Evolutionary conservation across 2,113 vertebrate species (phyloP), one percentile per base, ranked within the genome.

Genomic region (Scatophagus argus): DNA sequence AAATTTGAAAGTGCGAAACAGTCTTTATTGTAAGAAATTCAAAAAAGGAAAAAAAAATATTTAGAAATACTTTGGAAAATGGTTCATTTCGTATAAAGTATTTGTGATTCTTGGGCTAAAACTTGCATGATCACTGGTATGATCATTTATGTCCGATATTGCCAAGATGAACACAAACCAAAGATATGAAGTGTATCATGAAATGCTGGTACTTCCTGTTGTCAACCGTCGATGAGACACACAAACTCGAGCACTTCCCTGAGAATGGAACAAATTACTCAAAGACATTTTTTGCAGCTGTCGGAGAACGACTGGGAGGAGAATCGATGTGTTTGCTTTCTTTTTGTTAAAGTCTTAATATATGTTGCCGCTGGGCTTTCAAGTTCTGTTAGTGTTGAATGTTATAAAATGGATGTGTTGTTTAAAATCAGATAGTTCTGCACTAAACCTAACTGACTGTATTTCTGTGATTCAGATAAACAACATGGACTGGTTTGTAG

Each of bases 111-210:
- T 74, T 34, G 41, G 62, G 54, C 68, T 59, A 54, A 74, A 82
- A 83, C 39, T 6, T 87, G 74, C 59, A 68, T 58, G 82, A 49
- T 29, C 16, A 31, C 36, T 52, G 52, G 29, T 52, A 52, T 43
- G 52, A 54, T 70, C 54, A 32, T 68, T 70, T 32, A 44, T 34
- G 23, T 76, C 21, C 16, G 36, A 80, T 6, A 16, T 75, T 19
- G 83, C 73, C 54, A 77, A 82, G 46, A 76, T 65, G 49, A 27
- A 74, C 59, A 81, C 65, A 80, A 84, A 91, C 91, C 88, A 93
- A 93, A 91, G 86, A 90, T 29, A 76, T 66, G 39, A 47, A 89
- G 62, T 76, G 19, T 66, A 85, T 78, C 84, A 72, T 77, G 36
- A 19, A 69, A 90, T 86, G 80, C 82, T 88, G 89, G 73, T 79